These are phyloP conservation scores for Trichechus manatus DNA, from an alignment of 2,113 vertebrate genomes.

Conservation along the genomic window DNA sequence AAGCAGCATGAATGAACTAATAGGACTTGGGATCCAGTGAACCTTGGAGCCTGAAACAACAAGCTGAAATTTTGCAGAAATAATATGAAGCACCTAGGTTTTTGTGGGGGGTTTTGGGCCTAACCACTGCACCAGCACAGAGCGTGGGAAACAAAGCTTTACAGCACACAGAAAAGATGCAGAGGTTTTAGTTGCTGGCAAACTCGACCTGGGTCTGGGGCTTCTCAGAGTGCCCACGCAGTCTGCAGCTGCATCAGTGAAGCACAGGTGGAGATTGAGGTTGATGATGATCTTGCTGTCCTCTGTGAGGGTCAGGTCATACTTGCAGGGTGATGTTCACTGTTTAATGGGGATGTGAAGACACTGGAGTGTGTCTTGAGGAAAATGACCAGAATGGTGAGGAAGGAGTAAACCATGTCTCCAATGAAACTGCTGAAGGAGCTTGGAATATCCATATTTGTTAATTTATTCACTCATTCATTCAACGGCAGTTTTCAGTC, in stretches of 20 bases:
- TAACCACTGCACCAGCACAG: background rate
- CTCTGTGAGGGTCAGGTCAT: background rate
- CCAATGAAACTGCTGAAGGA: background rate
- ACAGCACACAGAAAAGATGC: background rate
- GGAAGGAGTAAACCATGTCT: background rate
- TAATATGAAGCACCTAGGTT: background rate
- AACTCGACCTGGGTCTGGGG: background rate
- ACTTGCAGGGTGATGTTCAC: background rate
- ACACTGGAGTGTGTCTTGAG: background rate
- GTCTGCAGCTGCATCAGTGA: background rate
- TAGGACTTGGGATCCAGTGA: background rate
- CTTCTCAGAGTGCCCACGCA: background rate
- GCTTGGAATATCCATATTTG: background rate
- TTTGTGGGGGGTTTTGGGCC: background rate
- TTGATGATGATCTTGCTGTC: slow-evolving; percentile 6
- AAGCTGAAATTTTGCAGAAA: slow-evolving; percentile 17
- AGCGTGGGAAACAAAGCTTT: background rate
- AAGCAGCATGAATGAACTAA: background rate
- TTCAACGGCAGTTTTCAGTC: background rate
- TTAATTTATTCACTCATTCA: background rate
- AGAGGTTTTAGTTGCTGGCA: background rate
- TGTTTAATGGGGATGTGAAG: background rate
- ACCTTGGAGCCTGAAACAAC: background rate
- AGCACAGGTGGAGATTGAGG: background rate
- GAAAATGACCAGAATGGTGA: background rate